phyloP scores from a whole-genome alignment of 2,797 vertebrate genomes.

The Mormyrus proboscirostris region DNA sequence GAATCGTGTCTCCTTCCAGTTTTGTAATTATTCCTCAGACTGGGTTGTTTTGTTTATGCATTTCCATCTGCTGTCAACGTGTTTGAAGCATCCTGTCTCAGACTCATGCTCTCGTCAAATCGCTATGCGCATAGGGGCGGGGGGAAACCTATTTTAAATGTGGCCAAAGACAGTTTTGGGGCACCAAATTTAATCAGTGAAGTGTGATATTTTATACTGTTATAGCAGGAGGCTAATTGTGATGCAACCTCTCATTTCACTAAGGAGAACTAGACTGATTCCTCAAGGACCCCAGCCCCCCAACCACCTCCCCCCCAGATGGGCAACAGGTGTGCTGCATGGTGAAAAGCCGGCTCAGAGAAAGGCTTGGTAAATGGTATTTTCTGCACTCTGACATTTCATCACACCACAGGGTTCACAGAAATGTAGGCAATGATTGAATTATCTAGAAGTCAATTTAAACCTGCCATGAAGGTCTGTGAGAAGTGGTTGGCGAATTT shows the following conservation, averaged over 20 bases:
- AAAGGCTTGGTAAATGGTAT: background rate
- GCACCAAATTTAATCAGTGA: slow-evolving; percentile 8
- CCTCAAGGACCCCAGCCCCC: background rate
- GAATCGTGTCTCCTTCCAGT: background rate
- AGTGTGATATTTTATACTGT: slow-evolving; percentile 15
- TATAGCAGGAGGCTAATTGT: slow-evolving; percentile 17
- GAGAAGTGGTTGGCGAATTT: background rate
- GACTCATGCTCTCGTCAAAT: background rate
- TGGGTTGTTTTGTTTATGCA: background rate
- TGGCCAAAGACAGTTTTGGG: background rate
- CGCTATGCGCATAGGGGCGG: background rate
- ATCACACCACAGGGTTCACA: background rate
- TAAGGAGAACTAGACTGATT: background rate
- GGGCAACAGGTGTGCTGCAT: background rate
- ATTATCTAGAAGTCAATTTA: slow-evolving; percentile 1
- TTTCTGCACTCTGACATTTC: slow-evolving; percentile 5
- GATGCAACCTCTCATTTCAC: background rate
- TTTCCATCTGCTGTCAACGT: background rate
- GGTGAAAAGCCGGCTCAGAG: background rate
- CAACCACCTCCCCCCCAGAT: slow-evolving; percentile 1
- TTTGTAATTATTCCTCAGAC: background rate
- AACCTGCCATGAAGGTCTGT: background rate
- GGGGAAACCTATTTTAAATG: background rate
- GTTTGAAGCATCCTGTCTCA: background rate
- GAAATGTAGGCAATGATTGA: background rate